A percentile compares a stretch with the other conserved stretches of the same genome.
phyloP scores from a whole-genome alignment of 2,888 invertebrate species.

The Auanema sp. region DNA sequence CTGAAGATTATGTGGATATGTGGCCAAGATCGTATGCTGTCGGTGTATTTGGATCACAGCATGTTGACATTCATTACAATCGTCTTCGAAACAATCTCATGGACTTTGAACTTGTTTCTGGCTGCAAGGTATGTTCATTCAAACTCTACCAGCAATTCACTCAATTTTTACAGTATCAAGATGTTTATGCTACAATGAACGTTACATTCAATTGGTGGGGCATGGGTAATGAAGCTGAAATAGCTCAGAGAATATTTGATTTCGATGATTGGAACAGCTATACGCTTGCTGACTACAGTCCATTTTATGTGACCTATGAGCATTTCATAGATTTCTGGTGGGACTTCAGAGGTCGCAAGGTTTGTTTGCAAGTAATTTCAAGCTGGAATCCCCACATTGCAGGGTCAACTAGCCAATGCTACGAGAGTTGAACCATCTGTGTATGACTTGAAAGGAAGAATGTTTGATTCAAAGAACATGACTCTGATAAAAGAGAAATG shows the following conservation, averaged over 20 bases:
- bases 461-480: constrained; percentile 55
- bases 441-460: constrained; percentile 59
- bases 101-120: constrained; percentile 88
- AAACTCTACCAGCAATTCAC: constrained; percentile 1
- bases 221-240: constrained; percentile 73
- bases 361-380: background rate
- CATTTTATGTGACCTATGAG: constrained; percentile 79
- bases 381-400: background rate
- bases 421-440: constrained; percentile 45
- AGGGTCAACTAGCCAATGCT: constrained; percentile 56
- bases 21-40: constrained; percentile 79
- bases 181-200: constrained; percentile 73
- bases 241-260: constrained; percentile 72
- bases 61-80: constrained; percentile 83
- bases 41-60: constrained; percentile 83
- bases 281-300: constrained; percentile 86
- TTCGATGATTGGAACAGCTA: constrained; percentile 96
- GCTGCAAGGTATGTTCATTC: constrained; percentile 23
- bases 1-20: constrained; percentile 60
- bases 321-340: constrained; percentile 62
- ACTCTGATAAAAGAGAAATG: constrained; percentile 45
- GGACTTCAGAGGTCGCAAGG: constrained; percentile 24
- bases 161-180: constrained; percentile 28
- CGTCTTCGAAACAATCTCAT: constrained; percentile 77
- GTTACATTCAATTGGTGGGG: constrained; percentile 98